Conservation (phyloP, 2,888 invertebrate species). For the Notocelia uddmanniana region DNA sequence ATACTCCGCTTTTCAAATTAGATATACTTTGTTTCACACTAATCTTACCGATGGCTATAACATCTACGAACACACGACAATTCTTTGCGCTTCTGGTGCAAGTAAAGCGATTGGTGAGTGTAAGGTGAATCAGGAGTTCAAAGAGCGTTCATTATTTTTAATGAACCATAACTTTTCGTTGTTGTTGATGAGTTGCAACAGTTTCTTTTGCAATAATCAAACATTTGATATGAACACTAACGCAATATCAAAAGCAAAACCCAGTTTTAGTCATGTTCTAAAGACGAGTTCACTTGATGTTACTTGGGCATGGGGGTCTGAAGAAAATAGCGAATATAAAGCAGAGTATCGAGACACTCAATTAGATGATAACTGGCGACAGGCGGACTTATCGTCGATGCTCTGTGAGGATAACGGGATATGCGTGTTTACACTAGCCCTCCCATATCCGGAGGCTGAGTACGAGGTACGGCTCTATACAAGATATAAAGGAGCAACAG, state of each 20-base stretch:
- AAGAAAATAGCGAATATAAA: background rate
- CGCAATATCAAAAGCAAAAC: background rate
- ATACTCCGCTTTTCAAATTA: background rate
- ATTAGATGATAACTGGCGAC: background rate
- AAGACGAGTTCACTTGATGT: background rate
- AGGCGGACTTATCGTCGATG: background rate
- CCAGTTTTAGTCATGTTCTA: background rate
- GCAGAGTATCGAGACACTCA: background rate
- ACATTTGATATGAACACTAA: background rate
- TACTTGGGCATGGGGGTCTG: background rate
- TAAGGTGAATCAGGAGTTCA: background rate
- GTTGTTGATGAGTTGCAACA: background rate
- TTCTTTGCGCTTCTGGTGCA: background rate
- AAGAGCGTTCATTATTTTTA: background rate
- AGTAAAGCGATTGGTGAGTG: background rate
- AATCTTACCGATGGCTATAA: background rate
- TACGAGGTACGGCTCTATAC: background rate
- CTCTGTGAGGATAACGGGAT: background rate
- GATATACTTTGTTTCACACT: background rate
- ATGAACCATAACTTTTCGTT: background rate
- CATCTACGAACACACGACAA: too few species aligned
- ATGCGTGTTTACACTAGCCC: background rate
- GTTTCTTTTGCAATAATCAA: constrained; percentile 1
- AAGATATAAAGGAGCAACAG: background rate
- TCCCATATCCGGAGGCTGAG: background rate